Conservation (phyloP, 2,797 vertebrate genomes). For the Tragelaphus eurycerus region DNA sequence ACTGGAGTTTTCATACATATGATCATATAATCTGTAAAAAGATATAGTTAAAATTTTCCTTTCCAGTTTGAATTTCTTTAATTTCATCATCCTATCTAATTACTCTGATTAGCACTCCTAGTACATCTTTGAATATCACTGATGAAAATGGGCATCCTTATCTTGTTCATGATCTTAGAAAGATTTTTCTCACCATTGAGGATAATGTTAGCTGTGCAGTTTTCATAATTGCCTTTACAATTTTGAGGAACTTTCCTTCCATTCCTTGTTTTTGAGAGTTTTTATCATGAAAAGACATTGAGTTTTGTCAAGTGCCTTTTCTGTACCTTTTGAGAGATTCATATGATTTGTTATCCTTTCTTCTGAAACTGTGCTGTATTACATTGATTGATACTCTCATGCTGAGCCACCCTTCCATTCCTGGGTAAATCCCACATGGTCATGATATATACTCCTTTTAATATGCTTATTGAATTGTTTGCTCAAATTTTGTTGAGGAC, state of each 20-base stretch:
- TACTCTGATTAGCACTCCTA: background rate
- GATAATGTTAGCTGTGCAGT: background rate
- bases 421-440: background rate
- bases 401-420: background rate
- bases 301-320: background rate
- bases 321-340: background rate
- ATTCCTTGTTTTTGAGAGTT: background rate
- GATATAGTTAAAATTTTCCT: background rate
- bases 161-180: background rate
- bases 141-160: background rate
- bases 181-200: background rate
- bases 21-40: background rate
- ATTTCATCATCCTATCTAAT: rapidly evolving
- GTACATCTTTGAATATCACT: background rate
- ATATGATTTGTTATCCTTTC: background rate
- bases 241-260: background rate
- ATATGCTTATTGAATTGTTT: background rate
- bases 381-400: background rate
- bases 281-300: no score
- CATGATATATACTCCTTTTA: background rate
- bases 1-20: background rate
- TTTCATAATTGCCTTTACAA: background rate
- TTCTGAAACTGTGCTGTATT: background rate
- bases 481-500: background rate
- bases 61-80: background rate